Evolutionary conservation across 2,888 invertebrate species (phyloP), one percentile per base, ranked within the genome.

Genomic region (Pollenia griseotomentosa): DNA sequence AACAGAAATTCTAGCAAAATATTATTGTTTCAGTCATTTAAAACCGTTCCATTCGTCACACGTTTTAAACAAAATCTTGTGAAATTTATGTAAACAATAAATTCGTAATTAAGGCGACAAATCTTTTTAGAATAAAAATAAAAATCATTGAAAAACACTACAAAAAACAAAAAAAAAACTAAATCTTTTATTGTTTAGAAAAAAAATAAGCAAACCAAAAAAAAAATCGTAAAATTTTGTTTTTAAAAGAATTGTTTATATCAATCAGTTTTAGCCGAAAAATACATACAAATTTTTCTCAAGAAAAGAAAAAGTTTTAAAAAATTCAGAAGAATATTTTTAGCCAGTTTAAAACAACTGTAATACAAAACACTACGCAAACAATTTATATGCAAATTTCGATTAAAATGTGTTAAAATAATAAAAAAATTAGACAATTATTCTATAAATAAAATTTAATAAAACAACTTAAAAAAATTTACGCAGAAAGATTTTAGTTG

Each of bases 21-120:
- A 33, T 73, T 65, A 46, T 65, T 19, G 19, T 55, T 81, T 74
- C 63, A 74, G 73, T 81, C 65, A 66, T 16, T 40, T 73, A 48
- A 55, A 65, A 74, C 40, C 65, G 3, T 57, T 73, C 61, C 8
- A 2, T 4, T 1, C 19, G 68, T 48, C n/a, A 70, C 40, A 59
- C 59, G 59, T 61, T 65, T 61, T 74, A 12, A n/a, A 42, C 8
- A 55, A 46, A 61, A 42, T 14, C 55, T 71, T 71, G 48, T 14
- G 16, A 71, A 55, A 19, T 44, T 12, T 53, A 42, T 40, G 8
- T 19, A 42, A 40, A 55, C 42, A 42, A 55, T 8, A 33, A 68
- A 68, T 51, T 68, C 23, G 16, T 11, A 12, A 19, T 4, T 71
- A 71, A 44, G 42, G 55, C 40, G 70, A 71, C 55, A 71, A 63